These are phyloP conservation scores for Adoxophyes honmai DNA, from an alignment of 1,140 invertebrate genomes.

Conservation along the genomic window DNA sequence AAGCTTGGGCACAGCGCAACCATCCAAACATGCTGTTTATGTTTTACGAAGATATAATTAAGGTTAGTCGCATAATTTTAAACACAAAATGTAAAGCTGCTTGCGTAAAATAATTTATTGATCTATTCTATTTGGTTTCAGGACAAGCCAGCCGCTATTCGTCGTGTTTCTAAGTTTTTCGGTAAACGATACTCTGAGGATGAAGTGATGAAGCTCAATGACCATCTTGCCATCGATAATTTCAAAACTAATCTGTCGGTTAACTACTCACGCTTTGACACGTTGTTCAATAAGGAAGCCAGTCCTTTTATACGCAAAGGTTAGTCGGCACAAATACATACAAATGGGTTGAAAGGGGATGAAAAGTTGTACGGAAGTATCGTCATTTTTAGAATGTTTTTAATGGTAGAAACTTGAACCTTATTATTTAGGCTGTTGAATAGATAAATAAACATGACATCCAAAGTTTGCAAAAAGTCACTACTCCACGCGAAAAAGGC, in stretches of 20 bases:
- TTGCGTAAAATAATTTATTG: too few relatives aligned
- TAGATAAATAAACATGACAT: too few relatives aligned
- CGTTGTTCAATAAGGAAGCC: background rate
- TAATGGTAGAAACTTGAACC: too few relatives aligned
- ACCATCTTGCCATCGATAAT: background rate
- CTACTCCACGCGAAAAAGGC: too few relatives aligned
- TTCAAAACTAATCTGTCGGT: background rate
- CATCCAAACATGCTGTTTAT: slow-evolving; percentile 1
- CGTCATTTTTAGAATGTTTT: too few relatives aligned
- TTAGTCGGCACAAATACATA: background rate
- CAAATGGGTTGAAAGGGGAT: too few relatives aligned
- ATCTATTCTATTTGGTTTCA: background rate
- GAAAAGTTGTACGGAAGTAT: too few relatives aligned
- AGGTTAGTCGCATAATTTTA: too few relatives aligned
- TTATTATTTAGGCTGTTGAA: too few relatives aligned
- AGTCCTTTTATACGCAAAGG: background rate
- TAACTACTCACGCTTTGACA: background rate
- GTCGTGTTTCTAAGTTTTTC: background rate
- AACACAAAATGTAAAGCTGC: too few relatives aligned
- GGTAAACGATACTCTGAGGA: background rate
- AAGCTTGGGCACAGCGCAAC: background rate
- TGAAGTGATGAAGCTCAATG: background rate
- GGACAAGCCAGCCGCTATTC: background rate
- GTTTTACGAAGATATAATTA: background rate
- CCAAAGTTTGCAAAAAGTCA: too few relatives aligned